These are phyloP conservation scores for Thamnophis sirtalis DNA, from an alignment of 2,113 vertebrate species.

Conservation along the genomic window DNA sequence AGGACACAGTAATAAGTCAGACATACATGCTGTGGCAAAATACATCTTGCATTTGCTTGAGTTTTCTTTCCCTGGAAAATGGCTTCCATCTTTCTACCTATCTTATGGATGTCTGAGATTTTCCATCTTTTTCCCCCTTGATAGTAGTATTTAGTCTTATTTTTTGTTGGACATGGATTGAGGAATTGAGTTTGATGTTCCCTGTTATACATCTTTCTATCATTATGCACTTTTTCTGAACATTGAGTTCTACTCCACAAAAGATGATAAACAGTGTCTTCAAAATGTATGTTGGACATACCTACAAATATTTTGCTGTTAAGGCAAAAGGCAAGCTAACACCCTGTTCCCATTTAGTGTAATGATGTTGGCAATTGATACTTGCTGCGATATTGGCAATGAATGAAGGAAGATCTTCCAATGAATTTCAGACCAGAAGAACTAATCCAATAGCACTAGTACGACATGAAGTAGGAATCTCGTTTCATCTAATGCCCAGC, in stretches of 20 bases:
- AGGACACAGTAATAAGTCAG: not conserved
- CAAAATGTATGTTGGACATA: not conserved
- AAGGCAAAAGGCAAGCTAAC: not conserved
- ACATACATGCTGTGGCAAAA: not conserved
- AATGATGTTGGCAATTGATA: not conserved
- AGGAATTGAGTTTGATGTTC: not conserved
- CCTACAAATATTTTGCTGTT: not conserved
- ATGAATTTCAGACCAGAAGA: not conserved
- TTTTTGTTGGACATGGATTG: not conserved
- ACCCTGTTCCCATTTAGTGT: not conserved
- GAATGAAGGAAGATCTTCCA: not conserved
- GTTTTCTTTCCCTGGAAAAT: not conserved
- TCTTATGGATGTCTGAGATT: not conserved
- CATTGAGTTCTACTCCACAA: not conserved
- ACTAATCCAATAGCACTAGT: not conserved
- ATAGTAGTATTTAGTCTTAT: not conserved
- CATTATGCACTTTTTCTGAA: not conserved
- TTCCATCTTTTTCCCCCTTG: not conserved
- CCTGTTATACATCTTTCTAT: not conserved
- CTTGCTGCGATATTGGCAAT: not conserved
- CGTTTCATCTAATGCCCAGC: not conserved
- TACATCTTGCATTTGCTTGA: not conserved
- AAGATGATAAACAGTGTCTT: not conserved
- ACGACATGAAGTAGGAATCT: not conserved
- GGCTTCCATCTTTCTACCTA: not conserved